Conservation (phyloP, 2,888 invertebrate species). For the Caenorhabditis sulstoni region DNA sequence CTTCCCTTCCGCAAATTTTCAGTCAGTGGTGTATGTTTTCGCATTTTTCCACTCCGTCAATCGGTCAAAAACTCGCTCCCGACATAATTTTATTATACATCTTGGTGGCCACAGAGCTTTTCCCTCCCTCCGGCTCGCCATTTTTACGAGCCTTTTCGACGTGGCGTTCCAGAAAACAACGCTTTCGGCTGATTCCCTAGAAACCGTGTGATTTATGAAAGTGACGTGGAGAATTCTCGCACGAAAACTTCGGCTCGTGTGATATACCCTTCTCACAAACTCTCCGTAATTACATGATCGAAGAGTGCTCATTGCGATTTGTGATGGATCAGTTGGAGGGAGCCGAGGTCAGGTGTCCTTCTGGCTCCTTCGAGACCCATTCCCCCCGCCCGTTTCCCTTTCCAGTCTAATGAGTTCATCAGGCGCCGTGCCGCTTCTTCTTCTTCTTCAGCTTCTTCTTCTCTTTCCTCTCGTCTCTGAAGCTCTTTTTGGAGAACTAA, state of each 20-base stretch:
- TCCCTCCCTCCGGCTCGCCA: neutral
- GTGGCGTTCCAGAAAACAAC: neutral
- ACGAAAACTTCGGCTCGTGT: too few species aligned
- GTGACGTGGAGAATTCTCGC: too few species aligned
- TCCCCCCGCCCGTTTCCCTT: slow-evolving; percentile 1
- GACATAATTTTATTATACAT: neutral
- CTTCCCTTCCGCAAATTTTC: neutral
- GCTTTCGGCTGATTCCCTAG: neutral
- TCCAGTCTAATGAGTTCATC: slow-evolving; percentile 45
- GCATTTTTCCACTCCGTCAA: neutral
- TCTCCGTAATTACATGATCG: too few species aligned
- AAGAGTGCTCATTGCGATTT: too few species aligned
- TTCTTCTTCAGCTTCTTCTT: slow-evolving; percentile 6
- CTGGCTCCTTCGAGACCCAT: neutral
- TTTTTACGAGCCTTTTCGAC: neutral
- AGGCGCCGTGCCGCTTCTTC: slow-evolving; percentile 4
- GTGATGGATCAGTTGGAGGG: too few species aligned
- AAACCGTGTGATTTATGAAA: too few species aligned
- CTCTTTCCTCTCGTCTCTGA: neutral
- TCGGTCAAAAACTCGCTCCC: neutral
- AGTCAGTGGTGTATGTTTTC: neutral
- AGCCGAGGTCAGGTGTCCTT: slow-evolving; percentile 30
- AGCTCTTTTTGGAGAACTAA: neutral
- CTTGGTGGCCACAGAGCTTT: neutral
- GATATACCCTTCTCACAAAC: too few species aligned